A percentile compares a stretch with the other conserved stretches of the same genome.
Evolutionary conservation across 2,888 invertebrate species (phyloP).

Genomic region (Plusia festucae): DNA sequence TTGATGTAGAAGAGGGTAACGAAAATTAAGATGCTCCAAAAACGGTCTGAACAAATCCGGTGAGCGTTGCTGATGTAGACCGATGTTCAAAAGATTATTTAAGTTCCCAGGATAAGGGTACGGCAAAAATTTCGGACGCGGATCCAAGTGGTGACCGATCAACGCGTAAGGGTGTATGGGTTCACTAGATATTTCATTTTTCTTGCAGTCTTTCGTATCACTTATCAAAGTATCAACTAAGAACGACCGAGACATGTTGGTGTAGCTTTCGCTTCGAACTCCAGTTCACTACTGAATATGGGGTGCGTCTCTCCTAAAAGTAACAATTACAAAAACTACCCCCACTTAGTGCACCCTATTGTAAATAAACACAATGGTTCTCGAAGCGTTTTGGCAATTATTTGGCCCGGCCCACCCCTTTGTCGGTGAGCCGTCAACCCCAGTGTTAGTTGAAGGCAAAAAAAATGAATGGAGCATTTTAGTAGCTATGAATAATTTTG

Average conservation of each 20-base stretch:
- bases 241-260: constrained; percentile 94
- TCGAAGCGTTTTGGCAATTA: constrained; percentile 89
- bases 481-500: constrained; percentile 89
- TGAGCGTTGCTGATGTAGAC: constrained; percentile 89
- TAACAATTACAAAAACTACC: constrained; percentile 89
- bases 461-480: constrained; percentile 86
- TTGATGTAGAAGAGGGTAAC: constrained; percentile 82
- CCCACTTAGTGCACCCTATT: constrained; percentile 88
- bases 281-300: constrained; percentile 75
- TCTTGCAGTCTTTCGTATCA: constrained; percentile 87
- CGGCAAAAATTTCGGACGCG: constrained; percentile 88
- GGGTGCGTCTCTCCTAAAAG: constrained; percentile 77
- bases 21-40: constrained; percentile 82
- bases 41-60: constrained; percentile 86
- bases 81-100: constrained; percentile 91
- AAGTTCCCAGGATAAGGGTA: constrained; percentile 91
- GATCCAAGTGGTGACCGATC: constrained; percentile 75
- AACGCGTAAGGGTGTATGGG: constrained; percentile 78
- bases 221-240: constrained; percentile 94
- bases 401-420: constrained; percentile 88
- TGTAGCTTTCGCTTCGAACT: constrained; percentile 66
- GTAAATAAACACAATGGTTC: constrained; percentile 87
- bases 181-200: constrained; percentile 79
- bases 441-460: constrained; percentile 77
- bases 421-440: constrained; percentile 86